Base-by-base conservation (phyloP, 2,888 invertebrate genomes). In the Syrista parreyssii region DNA sequence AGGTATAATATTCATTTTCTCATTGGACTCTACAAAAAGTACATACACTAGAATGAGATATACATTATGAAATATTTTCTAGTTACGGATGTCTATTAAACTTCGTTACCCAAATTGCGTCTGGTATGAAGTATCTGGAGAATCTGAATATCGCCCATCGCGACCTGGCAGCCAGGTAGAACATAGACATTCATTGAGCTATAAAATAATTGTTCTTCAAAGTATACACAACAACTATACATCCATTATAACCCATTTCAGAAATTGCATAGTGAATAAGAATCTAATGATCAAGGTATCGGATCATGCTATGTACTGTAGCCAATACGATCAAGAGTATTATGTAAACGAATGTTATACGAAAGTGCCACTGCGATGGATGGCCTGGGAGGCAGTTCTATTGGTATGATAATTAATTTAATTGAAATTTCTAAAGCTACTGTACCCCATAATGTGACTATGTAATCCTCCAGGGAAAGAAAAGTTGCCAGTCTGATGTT, bases 61-160 rank as follows among this genome's bases (percentile, higher is more conserved):
- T 55, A 55, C 55, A 23, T 73, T 74, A 11, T 15, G 73, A 11
- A 23, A 68, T 87, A 85, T 87, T 84, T 93, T 94, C 34, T 94
- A 97, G 97, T 91, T 96, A 96, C 91, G 96, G 96, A 87, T 95
- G 95, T 92, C 93, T 97, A 90, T 95, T 97, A 85, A 96, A 95
- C 93, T 95, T 98, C 91, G 95, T 97, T 86, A 96, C 96, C 78
- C 97, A 98, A 93, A 95, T 98, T 86, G 96, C 98, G 81, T 97
- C 97, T 76, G 98, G 98, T 83, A 98, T 98, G 97, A 97, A 97
- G 90, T 98, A 97, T 92, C 94, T 98, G 91, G 98, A 98, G 92
- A 95, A 96, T 74, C 93, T 97, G 91, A 96, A 97, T 90, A 94
- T 98, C 92, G 96, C 97, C 76, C 98, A 98, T 92, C 94, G 98